A percentile compares a stretch with the other conserved stretches of the same genome.
Evolutionary conservation across 2,797 vertebrate genomes (phyloP).

Genomic region (Falco peregrinus): DNA sequence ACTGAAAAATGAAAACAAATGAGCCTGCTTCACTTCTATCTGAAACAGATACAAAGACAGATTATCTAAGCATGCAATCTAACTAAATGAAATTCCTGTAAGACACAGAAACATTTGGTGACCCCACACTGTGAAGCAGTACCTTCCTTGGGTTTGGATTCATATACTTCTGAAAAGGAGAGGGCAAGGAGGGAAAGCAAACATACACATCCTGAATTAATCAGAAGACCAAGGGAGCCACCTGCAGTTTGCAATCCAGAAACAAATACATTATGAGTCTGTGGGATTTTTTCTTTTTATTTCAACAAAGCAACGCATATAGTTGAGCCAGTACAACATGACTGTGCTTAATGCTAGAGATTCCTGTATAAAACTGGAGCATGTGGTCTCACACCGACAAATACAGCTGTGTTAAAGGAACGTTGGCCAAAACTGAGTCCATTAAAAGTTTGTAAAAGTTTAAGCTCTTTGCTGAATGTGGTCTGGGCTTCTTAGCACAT

Average conservation of each 20-base stretch:
- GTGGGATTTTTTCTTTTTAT: background rate
- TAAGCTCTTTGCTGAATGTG: background rate
- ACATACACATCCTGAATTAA: background rate
- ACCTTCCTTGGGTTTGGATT: background rate
- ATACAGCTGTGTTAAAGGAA: background rate
- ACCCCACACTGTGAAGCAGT: background rate
- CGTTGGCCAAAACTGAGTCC: background rate
- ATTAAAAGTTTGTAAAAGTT: background rate
- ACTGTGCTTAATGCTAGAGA: background rate
- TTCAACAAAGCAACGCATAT: background rate
- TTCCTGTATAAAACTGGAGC: background rate
- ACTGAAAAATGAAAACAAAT: background rate
- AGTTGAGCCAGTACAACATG: background rate
- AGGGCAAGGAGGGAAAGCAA: background rate
- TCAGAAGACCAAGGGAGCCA: constrained; percentile 70
- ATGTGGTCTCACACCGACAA: background rate
- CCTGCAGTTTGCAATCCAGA: constrained; percentile 68
- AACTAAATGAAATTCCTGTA: background rate
- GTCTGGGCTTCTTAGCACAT: background rate
- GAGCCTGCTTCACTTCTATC: background rate
- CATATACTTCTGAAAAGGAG: background rate
- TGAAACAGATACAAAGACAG: background rate
- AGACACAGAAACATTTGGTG: background rate
- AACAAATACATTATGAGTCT: background rate
- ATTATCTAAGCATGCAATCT: background rate